Evolutionary conservation across 2,797 vertebrate species (phyloP).

Genomic region (Argyrosomus regius): DNA sequence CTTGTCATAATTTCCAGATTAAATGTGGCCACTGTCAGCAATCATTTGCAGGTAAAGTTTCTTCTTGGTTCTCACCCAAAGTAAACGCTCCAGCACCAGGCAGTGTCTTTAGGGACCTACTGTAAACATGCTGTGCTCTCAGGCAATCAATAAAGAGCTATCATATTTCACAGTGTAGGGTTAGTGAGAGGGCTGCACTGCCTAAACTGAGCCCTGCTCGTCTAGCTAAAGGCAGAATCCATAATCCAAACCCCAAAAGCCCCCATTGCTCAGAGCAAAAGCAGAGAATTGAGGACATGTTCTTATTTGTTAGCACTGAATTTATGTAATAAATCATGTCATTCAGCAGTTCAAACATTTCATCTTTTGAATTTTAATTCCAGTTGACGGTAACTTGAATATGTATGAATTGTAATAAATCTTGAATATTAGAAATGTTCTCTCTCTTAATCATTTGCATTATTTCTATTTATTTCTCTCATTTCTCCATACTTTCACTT

Average conservation of each 20-base stretch:
- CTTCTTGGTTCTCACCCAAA: slow-evolving; percentile 40
- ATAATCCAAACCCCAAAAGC: slow-evolving; percentile 40
- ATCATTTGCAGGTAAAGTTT: slow-evolving; percentile 24
- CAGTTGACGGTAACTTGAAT: neutral
- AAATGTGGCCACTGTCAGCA: slow-evolving; percentile 20
- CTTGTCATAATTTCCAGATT: slow-evolving; percentile 16
- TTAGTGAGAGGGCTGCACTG: slow-evolving; percentile 25
- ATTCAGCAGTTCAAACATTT: slow-evolving; percentile 9
- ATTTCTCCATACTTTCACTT: neutral
- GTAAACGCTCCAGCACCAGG: slow-evolving; percentile 16
- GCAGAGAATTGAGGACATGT: slow-evolving; percentile 1
- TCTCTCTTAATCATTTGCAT: neutral
- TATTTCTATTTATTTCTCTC: neutral
- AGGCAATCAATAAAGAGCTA: slow-evolving; percentile 68
- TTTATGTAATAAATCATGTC: neutral
- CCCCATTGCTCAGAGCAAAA: neutral
- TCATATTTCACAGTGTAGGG: slow-evolving; percentile 59
- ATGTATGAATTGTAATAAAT: neutral
- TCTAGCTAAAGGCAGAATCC: slow-evolving; percentile 42
- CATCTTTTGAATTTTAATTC: slow-evolving; percentile 3
- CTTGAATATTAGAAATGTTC: neutral
- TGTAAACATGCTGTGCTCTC: slow-evolving; percentile 58
- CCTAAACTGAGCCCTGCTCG: slow-evolving; percentile 56
- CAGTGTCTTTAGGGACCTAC: slow-evolving; percentile 44
- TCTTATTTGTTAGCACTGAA: neutral